Evolutionary conservation across 1,140 invertebrate species (phyloP).

Genomic region (Dendrolimus punctatus): DNA sequence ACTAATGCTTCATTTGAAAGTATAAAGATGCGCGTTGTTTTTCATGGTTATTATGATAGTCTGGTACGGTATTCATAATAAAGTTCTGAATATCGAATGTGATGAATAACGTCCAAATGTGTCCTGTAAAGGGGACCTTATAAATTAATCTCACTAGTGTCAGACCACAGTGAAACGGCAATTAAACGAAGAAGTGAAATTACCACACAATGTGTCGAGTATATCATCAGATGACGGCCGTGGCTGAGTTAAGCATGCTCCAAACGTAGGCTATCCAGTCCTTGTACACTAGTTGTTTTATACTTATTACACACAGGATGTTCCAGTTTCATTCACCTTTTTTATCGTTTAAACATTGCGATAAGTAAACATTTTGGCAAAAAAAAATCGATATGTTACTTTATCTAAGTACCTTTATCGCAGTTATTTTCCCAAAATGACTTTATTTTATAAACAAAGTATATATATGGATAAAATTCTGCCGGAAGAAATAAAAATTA

Average conservation of each 20-base stretch:
- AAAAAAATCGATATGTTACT: too few species aligned
- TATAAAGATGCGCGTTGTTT: too few species aligned
- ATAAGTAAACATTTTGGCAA: too few species aligned
- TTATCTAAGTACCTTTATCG: too few species aligned
- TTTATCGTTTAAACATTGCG: neutral
- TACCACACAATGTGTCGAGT: slow-evolving; percentile 67
- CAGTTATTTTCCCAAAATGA: too few species aligned
- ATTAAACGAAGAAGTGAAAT: slow-evolving; percentile 60
- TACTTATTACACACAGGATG: slow-evolving; percentile 11
- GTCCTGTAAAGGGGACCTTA: slow-evolving; percentile 54
- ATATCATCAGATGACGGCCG: slow-evolving; percentile 63
- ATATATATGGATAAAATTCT: too few species aligned
- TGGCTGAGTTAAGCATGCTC: slow-evolving; percentile 27
- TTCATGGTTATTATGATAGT: too few species aligned
- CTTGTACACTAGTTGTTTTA: slow-evolving; percentile 36
- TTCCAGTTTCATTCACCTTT: slow-evolving; percentile 1
- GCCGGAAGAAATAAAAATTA: too few species aligned
- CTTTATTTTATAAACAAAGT: too few species aligned
- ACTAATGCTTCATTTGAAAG: too few species aligned
- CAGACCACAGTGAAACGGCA: slow-evolving; percentile 57
- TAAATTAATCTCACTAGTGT: slow-evolving; percentile 61
- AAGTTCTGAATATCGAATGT: slow-evolving; percentile 12
- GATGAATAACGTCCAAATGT: slow-evolving; percentile 57
- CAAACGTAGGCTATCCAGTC: slow-evolving; percentile 30
- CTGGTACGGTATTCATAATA: too few species aligned